Conservation (phyloP, 2,888 invertebrate species). For the Melanostoma mellinum region DNA sequence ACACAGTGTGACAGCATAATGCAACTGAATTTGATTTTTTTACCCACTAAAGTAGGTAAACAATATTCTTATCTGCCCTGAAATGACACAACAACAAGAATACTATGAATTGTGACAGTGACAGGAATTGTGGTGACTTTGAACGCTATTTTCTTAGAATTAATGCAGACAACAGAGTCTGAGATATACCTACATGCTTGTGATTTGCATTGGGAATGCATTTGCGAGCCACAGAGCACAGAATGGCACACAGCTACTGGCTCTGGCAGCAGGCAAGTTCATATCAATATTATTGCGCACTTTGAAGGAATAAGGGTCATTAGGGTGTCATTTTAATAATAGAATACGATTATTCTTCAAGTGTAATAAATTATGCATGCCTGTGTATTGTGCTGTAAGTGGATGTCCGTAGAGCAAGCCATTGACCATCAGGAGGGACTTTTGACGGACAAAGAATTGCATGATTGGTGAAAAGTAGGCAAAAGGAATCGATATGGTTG, state of each 20-base stretch:
- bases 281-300: conserved; percentile 27
- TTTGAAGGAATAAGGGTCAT: conserved; percentile 55
- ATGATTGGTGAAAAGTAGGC: neutral
- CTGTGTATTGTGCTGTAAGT: neutral
- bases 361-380: conserved; percentile 28
- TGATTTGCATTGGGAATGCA: conserved; percentile 56
- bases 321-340: conserved; percentile 55
- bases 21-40: conserved; percentile 37
- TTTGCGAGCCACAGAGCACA: conserved; percentile 13
- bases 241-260: conserved; percentile 33
- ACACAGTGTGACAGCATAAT: neutral
- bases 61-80: conserved; percentile 38
- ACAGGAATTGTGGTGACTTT: conserved; percentile 42
- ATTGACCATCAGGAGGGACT: conserved; percentile 24
- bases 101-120: conserved; percentile 24
- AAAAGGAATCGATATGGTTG: neutral
- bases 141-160: conserved; percentile 52
- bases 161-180: conserved; percentile 30
- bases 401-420: conserved; percentile 4
- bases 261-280: conserved; percentile 18
- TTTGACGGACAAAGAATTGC: conserved; percentile 3
- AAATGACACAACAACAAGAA: conserved; percentile 12
- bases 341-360: conserved; percentile 43
- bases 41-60: conserved; percentile 2
- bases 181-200: conserved; percentile 12